Base-by-base conservation (phyloP, 64 coral and sea anemone species). In the Hydrozoanthus tunicans region DNA sequence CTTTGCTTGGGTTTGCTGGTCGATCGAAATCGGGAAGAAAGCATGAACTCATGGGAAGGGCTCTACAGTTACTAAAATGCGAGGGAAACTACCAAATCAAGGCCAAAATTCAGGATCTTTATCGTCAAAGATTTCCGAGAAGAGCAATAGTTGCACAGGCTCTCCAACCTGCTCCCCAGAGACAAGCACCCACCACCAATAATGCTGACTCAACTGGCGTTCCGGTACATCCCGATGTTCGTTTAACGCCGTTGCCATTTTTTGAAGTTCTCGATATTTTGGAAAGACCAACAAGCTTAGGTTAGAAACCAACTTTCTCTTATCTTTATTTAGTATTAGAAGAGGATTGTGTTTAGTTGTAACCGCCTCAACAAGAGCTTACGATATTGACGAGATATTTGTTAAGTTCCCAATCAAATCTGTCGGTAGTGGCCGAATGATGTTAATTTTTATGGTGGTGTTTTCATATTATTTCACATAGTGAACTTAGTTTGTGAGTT, bases 21-120 rank as follows among this genome's bases (percentile, higher is more conserved):
- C 94, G 97, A 4, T 99, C 97, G 2, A 99, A 99, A 78, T 92
- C 97, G 7, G 97, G 97, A 86, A 84, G 97, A 96, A 99, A 99
- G 64, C 94, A 95, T 17, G 94, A 99, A 73, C 90, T 99, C 13
- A 92, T 99, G 97, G 97, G 97, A 20, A 92, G 97, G 53, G 94
- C 97, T 8, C 89, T 99, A 79, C 94, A 99, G 77, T 86, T 99
- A 90, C 73, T 99, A 65, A 99, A 99, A 96, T 89, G 94, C 62
- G 97, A 99, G 78, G 91, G 91, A 72, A 95, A 93, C 15, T 84
- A 92, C 70, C 79, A 83, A 61, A 79, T 99, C 17, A 85, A 81
- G 70, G 93, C 90, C 14, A 99, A 99, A 92, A 86, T 99, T 57
- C 81, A 91, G 63, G 94, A 95, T 8, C 92, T 99, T 24, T 99